Evolutionary conservation across 2,888 invertebrate genomes (phyloP), one percentile per base, ranked within the genome.

Genomic region (Clepsis dumicolana): DNA sequence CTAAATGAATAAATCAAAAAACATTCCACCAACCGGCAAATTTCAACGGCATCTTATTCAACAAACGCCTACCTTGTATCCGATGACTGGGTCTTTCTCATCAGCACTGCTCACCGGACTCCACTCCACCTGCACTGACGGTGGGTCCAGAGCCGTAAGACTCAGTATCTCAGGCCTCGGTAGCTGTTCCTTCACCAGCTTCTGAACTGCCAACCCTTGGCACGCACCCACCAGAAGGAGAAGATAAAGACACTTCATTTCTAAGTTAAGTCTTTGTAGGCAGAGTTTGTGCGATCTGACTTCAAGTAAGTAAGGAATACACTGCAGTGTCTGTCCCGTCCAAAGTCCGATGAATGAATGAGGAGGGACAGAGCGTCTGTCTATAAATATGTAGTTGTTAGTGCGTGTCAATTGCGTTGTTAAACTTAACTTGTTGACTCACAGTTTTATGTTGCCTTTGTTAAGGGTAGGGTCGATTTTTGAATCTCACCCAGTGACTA

Each of bases 51-150:
- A n/a, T n/a, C n/a, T n/a, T 48, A 10, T 5, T 7, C 18, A 21
- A 18, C 18, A 14, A 21, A 8, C 12, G 7, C 64, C 59, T 59
- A 75, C 77, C 74, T 74, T 75, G 29, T 77, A 77, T 16, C 77
- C 76, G 16, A 72, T 5, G 21, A 75, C 61, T 5, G 74, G 73
- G 12, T 75, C 70, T 0, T 44, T 32, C 0, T 21, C 62, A 41
- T 65, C 66, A 29, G n/a, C 7, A 52, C 65, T 69, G 3, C 62
- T 5, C 12, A 76, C 72, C 0, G 53, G 69, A 0, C 18, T 61
- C 77, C 77, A 78, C 1, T 59, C 54, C 1, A 75, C 59, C 7
- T 57, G 32, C 21, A 76, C 63, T 0, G 68, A 63, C 0, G 65
- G 60, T 0, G 71, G 72, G 10, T 74, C 73, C 1, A 69, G 1